These are phyloP conservation scores for Lipophrys pholis DNA, from an alignment of 2,113 vertebrate species.

Conservation along the genomic window DNA sequence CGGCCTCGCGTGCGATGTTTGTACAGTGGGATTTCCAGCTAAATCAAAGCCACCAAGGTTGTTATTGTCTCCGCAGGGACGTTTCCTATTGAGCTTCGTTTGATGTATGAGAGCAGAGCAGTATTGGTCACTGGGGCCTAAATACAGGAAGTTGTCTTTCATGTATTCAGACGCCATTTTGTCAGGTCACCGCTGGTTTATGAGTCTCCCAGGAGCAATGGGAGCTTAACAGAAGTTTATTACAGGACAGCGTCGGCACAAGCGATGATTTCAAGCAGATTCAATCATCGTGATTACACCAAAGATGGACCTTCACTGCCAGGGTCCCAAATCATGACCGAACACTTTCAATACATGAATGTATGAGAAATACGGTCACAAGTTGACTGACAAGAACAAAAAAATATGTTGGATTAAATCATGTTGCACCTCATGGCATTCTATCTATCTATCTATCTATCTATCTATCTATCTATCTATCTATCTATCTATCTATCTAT, in stretches of 20 bases:
- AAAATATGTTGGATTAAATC: too few species aligned
- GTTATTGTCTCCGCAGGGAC: constrained; percentile 78
- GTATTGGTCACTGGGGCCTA: constrained; percentile 68
- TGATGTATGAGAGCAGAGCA: constrained; percentile 69
- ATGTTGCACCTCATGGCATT: too few species aligned
- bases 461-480: too few species aligned
- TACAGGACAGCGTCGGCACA: neutral
- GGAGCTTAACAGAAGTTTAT: constrained; percentile 18
- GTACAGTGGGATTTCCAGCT: constrained; percentile 64
- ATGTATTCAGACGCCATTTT: constrained; percentile 75
- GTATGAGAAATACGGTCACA: too few species aligned
- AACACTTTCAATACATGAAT: too few species aligned
- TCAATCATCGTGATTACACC: too few species aligned
- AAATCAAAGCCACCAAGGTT: constrained; percentile 75
- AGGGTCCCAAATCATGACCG: too few species aligned
- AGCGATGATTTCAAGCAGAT: neutral
- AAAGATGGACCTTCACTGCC: too few species aligned
- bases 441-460: too few species aligned
- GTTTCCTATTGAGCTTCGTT: constrained; percentile 80
- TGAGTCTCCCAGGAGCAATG: constrained; percentile 68
- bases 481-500: too few species aligned
- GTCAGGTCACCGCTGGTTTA: constrained; percentile 75
- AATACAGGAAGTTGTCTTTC: constrained; percentile 79
- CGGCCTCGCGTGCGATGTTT: constrained; percentile 74
- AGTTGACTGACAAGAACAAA: too few species aligned